These are phyloP conservation scores for Athene cunicularia DNA, from an alignment of 2,113 vertebrate genomes.

Conservation along the genomic window DNA sequence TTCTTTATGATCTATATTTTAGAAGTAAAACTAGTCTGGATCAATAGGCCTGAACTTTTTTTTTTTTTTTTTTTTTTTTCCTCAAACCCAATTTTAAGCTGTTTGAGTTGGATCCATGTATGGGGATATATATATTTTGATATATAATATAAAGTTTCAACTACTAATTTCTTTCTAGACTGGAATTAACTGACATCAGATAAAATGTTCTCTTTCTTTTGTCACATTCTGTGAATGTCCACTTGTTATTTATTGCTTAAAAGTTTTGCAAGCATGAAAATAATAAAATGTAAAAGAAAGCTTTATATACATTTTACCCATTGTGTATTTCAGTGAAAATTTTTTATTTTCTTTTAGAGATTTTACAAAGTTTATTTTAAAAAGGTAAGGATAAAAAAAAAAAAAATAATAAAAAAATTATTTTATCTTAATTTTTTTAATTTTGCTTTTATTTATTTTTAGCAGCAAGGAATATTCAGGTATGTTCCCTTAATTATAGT, in stretches of 20 bases:
- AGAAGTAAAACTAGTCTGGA: not conserved
- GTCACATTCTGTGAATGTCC: not conserved
- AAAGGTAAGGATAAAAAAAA: rapidly evolving
- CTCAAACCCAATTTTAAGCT: rapidly evolving
- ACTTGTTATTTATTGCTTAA: not conserved
- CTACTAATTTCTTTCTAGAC: not conserved
- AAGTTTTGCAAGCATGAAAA: not conserved
- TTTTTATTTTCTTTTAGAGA: not conserved
- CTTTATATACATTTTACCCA: not conserved
- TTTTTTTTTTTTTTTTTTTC: not conserved
- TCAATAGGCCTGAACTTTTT: not conserved
- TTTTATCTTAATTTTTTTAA: not conserved
- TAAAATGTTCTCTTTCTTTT: not conserved
- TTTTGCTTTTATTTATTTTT: not conserved
- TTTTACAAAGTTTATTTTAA: not conserved
- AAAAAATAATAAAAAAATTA: no score
- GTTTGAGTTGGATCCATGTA: not conserved
- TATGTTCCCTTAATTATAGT: not conserved
- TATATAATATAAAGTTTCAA: not conserved
- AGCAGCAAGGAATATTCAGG: not conserved
- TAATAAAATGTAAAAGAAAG: not conserved
- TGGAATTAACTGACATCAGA: not conserved
- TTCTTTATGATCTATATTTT: not conserved
- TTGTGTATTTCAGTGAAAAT: not conserved
- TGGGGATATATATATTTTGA: not conserved